Evolutionary conservation across 1,140 invertebrate genomes (phyloP), one percentile per base, ranked within the genome.

Genomic region (Lerema accius): DNA sequence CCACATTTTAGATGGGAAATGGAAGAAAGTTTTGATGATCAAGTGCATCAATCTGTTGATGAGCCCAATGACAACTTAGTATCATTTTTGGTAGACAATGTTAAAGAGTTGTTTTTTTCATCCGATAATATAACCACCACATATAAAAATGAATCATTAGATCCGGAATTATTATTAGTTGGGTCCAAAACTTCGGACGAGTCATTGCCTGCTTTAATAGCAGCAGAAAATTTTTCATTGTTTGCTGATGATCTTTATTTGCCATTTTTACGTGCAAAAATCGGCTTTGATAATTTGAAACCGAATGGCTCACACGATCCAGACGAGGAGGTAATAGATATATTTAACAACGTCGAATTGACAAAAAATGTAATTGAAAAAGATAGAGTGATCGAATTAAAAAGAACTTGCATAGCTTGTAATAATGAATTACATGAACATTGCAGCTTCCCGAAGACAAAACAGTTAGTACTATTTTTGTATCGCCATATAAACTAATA

Each of bases 61-160:
- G 75, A 78, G 13, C 10, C 58, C n/a, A 62, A 28, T 63, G 48
- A 62, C 46, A 69, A 82, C 65, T 61, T 84, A 37, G 76, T 82
- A 46, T 73, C 76, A 9, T 73, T 84, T 67, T 58, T 86, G 9
- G 66, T 84, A 9, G 62, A 80, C 63, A 82, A 86, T 64, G 69
- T 75, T 9, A 79, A 77, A 69, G 65, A 81, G 64, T 75, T 86
- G 51, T 86, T 82, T 35, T 61, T 67, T 19, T 45, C 69, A 48
- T 49, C 67, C 4, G 64, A 68, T 1, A 65, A 69, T 28, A 43
- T 56, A 11, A 63, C 16, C 45, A 13, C 11, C 5, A 35, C 42
- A 6, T 14, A 23, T 32, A 40, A 48, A 42, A 14, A 23, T 23
- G 19, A 23, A 23, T 23, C 19, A 23, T 23, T 23, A 3, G 19